Evolutionary conservation across 2,888 invertebrate genomes (phyloP), one percentile per base, ranked within the genome.

Genomic region (Rhogogaster chlorosoma): DNA sequence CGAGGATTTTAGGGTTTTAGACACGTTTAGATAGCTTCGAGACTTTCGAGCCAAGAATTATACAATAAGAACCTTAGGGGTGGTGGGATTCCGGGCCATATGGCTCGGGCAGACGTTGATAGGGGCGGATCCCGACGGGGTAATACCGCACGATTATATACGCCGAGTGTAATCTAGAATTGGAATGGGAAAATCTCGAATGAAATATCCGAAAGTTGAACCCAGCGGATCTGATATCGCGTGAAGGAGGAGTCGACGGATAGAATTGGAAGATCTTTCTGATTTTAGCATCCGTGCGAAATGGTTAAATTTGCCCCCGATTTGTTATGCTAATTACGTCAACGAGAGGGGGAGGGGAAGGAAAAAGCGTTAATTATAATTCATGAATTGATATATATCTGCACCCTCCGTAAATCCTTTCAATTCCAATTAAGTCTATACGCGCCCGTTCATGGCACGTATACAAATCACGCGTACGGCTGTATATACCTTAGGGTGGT

Each of bases 351-450:
- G 73, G 10, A 42, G 32, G 53, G 77, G 45, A 29, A 45, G n/a
- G 32, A 77, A n/a, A 53, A 53, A 32, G 77, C 77, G 77, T 29
- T 77, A 77, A 77, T 77, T 49, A 77, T 77, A 49, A 77, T 29
- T 77, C 77, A 45, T 77, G 32, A 77, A 53, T 77, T 77, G 49
- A 77, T 77, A 77, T 77, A 77, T 49, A 77, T 29, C 77, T 77
- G 32, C 49, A 18, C 77, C 77, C 77, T 53, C 29, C 38, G 53
- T 32, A 77, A 77, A 77, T 53, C 77, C 77, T 49, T 77, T 77
- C 77, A 77, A n/a, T 49, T 49, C 77, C 53, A 77, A 77, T 77
- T 77, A 38, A 77, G 53, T 53, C 77, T 53, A n/a, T n/a, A 7
- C 77, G 53, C 49, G 73, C 42, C 42, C 73, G 73, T 22, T 42